Conservation (phyloP, 2,888 invertebrate species). For the Diogma glabrata region DNA sequence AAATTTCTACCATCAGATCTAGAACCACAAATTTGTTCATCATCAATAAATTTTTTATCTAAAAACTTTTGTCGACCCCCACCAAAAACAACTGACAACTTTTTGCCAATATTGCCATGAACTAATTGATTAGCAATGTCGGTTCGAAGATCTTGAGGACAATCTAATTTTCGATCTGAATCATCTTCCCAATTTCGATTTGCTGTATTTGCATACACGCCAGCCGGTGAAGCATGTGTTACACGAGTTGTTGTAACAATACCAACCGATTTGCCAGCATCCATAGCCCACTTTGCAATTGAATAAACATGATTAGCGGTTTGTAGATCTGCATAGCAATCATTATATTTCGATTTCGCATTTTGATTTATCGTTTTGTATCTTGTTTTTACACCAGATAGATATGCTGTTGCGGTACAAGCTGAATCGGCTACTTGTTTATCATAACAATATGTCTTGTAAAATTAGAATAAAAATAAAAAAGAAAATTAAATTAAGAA, state of each 20-base stretch:
- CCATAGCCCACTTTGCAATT: slow-evolving; percentile 60
- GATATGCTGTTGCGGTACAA: slow-evolving; percentile 68
- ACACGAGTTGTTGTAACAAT: slow-evolving; percentile 67
- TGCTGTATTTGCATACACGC: slow-evolving; percentile 49
- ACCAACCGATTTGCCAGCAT: slow-evolving; percentile 48
- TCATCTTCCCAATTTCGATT: slow-evolving; percentile 64
- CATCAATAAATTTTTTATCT: slow-evolving; percentile 35
- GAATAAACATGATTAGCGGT: slow-evolving; percentile 49
- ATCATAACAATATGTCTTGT: slow-evolving; percentile 63
- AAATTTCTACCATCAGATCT: slow-evolving; percentile 53
- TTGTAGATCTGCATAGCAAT: slow-evolving; percentile 49
- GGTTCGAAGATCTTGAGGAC: slow-evolving; percentile 40
- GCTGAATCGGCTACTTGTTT: slow-evolving; percentile 74
- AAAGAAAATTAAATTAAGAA: neutral
- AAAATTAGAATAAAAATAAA: neutral
- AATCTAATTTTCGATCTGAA: slow-evolving; percentile 37
- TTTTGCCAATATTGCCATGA: slow-evolving; percentile 48
- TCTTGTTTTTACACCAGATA: slow-evolving; percentile 68
- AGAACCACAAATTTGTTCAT: slow-evolving; percentile 40
- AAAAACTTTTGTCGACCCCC: slow-evolving; percentile 29
- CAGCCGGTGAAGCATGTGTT: slow-evolving; percentile 68
- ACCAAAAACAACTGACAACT: slow-evolving; percentile 48
- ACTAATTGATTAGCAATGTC: slow-evolving; percentile 66
- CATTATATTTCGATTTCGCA: slow-evolving; percentile 47
- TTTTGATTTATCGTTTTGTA: slow-evolving; percentile 62